Base-by-base conservation (phyloP, 2,888 invertebrate genomes). In the Myopa testacea region DNA sequence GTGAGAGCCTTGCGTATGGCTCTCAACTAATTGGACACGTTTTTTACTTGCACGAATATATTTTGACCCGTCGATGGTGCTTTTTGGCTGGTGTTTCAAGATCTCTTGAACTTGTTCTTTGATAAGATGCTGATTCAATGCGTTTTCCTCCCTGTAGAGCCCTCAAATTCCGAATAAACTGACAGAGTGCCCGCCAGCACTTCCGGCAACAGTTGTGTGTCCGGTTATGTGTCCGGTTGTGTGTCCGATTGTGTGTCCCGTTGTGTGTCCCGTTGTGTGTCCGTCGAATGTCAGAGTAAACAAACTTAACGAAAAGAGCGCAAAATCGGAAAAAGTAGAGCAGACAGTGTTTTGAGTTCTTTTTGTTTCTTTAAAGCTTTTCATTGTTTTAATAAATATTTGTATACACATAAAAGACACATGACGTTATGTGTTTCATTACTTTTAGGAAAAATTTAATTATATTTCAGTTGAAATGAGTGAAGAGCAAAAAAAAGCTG, bases 251-350 rank as follows among this genome's bases (percentile, higher is more conserved):
- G n/a, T n/a, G n/a, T n/a, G n/a, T n/a, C n/a, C n/a, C n/a, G 8
- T 8, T 5, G 5, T 37, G 34, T 34, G 52, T 19, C 10, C 45
- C 2, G 10, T 45, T 65, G 68, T 45, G 19, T 26, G 38, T 26
- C 19, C 1, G n/a, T 50, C 19, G n/a, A 68, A 68, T 19, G 68
- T n/a, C 12, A 26, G n/a, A 12, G 26, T n/a, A 37, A 71, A 38
- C 10, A 50, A 71, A 71, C 58, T 71, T 60, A 19, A 71, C 38
- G 71, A n/a, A 71, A 60, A 37, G n/a, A 58, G 38, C 40, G 60
- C 7, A 38, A 38, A 65, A 38, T 65, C 4, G 4, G 65, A 14
- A 12, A 16, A 67, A 8, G 37, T 19, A 63, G 34, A 26, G 8
- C n/a, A 37, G 4, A 34, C 34, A 37, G 4, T 4, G 5, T 37